Evolutionary conservation across 2,888 invertebrate genomes (phyloP).

Genomic region (Dromius quadrimaculatus): DNA sequence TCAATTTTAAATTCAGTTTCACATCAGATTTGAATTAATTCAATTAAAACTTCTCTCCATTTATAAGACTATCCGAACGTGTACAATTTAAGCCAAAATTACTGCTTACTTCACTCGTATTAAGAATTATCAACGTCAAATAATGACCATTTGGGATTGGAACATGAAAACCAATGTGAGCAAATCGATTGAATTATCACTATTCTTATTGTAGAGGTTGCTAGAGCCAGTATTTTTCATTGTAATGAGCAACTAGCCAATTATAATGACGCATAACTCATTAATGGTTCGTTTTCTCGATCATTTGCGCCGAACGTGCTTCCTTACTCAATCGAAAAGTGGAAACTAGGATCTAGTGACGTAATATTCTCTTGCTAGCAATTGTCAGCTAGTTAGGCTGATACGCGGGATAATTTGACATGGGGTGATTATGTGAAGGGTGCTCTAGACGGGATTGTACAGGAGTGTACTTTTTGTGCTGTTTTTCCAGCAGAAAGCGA

Average conservation of each 20-base stretch:
- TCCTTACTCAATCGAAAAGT: constrained; percentile 7
- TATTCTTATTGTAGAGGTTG: constrained; percentile 45
- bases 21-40: constrained; percentile 34
- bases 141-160: constrained; percentile 40
- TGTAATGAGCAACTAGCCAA: constrained; percentile 30
- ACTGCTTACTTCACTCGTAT: constrained; percentile 30
- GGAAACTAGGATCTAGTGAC: constrained; percentile 1
- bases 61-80: constrained; percentile 10
- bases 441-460: background rate
- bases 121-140: constrained; percentile 50
- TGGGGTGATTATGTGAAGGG: background rate
- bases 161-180: constrained; percentile 16
- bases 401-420: background rate
- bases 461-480: background rate
- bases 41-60: constrained; percentile 20
- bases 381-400: constrained; percentile 24
- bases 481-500: too few species aligned
- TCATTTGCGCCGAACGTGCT: constrained; percentile 38
- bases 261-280: constrained; percentile 52
- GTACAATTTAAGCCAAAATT: background rate
- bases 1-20: constrained; percentile 28
- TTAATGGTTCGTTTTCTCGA: constrained; percentile 51
- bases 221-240: constrained; percentile 33
- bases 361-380: constrained; percentile 1
- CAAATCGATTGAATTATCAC: constrained; percentile 50